Evolutionary conservation across 2,797 vertebrate species (phyloP).

Genomic region (Sebastes nivosus): DNA sequence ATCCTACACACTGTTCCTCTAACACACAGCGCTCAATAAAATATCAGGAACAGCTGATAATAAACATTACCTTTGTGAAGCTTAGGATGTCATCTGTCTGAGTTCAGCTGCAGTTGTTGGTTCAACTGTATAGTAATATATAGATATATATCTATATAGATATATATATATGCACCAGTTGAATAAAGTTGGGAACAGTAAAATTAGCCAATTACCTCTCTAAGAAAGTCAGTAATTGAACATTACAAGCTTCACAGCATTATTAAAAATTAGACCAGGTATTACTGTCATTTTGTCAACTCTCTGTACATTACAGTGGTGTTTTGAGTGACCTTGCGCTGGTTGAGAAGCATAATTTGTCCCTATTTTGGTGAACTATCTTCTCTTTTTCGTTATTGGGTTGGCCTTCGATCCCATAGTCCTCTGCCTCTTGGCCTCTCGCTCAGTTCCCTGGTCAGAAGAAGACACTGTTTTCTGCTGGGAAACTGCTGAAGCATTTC

Average conservation of each 20-base stretch:
- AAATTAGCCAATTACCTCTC: neutral
- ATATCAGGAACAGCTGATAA: no score
- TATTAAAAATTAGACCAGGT: neutral
- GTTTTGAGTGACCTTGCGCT: neutral
- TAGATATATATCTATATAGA: no score
- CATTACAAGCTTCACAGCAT: neutral
- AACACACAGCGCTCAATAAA: no score
- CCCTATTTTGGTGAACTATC: neutral
- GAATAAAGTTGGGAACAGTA: neutral
- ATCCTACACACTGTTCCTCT: no score
- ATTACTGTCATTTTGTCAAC: neutral
- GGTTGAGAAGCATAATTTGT: neutral
- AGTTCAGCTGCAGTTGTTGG: neutral
- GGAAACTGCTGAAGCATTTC: conserved; percentile 84
- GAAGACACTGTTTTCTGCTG: conserved; percentile 37
- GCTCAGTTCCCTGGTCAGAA: conserved; percentile 32
- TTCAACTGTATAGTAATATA: neutral
- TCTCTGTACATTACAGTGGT: neutral
- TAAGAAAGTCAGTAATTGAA: neutral
- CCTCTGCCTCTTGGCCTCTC: conserved; percentile 16
- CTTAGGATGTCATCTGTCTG: neutral
- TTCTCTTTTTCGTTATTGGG: neutral
- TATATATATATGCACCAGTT: neutral
- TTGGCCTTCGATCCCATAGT: neutral
- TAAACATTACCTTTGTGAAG: neutral